Percentiles rank a stretch among this genome's conserved stretches.
Conservation (phyloP, 2,888 invertebrate species). For the Ophion obscuratus region DNA sequence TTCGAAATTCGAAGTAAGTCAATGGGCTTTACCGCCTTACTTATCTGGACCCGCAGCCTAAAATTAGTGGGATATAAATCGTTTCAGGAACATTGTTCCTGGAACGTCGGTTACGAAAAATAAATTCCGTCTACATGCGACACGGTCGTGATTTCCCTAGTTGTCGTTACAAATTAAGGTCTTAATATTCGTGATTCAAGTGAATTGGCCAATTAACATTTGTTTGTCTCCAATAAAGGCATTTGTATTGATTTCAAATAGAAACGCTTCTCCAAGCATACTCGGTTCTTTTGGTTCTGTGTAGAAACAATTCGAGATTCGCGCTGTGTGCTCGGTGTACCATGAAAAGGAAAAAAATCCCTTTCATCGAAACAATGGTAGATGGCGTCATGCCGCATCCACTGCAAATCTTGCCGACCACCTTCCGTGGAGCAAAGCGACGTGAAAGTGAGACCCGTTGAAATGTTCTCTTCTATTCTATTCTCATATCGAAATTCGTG, state of each 20-base stretch:
- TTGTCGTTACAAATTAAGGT: too few relatives aligned
- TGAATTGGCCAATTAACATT: too few relatives aligned
- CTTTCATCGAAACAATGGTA: conserved; percentile 15
- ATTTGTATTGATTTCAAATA: not conserved
- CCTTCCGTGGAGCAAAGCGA: conserved; percentile 17
- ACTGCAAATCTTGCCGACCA: conserved; percentile 5
- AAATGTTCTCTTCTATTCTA: conserved; percentile 42
- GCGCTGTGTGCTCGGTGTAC: not conserved
- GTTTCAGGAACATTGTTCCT: not conserved
- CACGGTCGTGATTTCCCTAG: too few relatives aligned
- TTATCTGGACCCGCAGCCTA: not conserved
- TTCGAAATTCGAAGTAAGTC: too few relatives aligned
- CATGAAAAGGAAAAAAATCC: conserved; percentile 2
- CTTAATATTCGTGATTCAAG: too few relatives aligned
- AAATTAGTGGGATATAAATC: not conserved
- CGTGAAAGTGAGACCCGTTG: conserved; percentile 18
- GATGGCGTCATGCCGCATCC: not conserved
- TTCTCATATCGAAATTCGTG: conserved; percentile 36
- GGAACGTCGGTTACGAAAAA: too few relatives aligned
- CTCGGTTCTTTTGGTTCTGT: conserved; percentile 4
- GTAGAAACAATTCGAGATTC: not conserved
- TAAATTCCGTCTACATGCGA: too few relatives aligned
- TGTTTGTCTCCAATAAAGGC: too few relatives aligned
- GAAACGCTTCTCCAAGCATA: conserved; percentile 2
- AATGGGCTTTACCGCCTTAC: too few relatives aligned